Base-by-base conservation (phyloP, 2,888 invertebrate species). In the Arctia plantaginis region DNA sequence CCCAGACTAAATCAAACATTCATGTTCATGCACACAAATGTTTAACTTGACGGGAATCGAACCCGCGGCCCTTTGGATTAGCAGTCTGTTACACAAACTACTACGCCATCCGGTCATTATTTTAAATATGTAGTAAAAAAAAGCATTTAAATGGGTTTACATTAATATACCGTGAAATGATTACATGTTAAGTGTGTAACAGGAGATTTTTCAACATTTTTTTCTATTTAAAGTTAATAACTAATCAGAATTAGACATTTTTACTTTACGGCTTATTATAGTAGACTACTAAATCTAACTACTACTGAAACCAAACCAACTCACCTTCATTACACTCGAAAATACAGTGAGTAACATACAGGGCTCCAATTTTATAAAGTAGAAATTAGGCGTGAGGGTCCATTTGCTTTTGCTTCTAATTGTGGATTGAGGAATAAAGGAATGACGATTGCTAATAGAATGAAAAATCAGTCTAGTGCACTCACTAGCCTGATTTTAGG, bases 361-460 rank as follows among this genome's bases (percentile, higher is more conserved):
- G 44, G 51, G 39, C 23, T 64, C 27, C n/a, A 67, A 72, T 67
- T 41, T 72, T 13, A 41, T 66, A 64, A 51, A 72, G 62, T 33
- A 13, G 33, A 59, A 68, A 72, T 62, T 62, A 68, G 44, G 35
- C 35, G 10, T 59, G 13, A 62, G 44, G 27, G 62, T 67, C 59
- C 18, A 62, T 62, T 68, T 68, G 47, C 62, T 72, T 72, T 72
- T 65, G 69, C 72, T 72, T 72, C 62, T 23, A 62, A 35, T 67
- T 72, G 33, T 67, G 39, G 59, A 59, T 67, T 41, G 62, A 62
- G 20, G 18, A 27, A 39, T 71, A 33, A n/a, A n/a, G 23, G 39
- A 66, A 30, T 13, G 35, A 66, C 51, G 27, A 39, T 66, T 72
- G 66, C 20, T 33, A 71, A 39, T 35, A 23, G 15, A 44, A 30